Evolutionary conservation across 2,888 invertebrate species (phyloP).

Genomic region (Pollenia angustigena): DNA sequence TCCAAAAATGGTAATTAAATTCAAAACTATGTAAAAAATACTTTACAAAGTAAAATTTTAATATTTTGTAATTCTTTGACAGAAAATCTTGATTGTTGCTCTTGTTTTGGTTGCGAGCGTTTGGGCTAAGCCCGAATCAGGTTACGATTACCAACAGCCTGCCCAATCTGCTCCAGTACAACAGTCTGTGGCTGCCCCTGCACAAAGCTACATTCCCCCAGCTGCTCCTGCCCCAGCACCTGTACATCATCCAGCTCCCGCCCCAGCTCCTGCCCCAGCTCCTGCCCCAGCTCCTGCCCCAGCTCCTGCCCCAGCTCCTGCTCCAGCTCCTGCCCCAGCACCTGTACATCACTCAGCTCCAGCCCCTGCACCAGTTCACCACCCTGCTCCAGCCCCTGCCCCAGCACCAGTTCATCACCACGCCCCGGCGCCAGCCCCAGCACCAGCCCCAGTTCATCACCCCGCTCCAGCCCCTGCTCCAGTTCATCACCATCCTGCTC

Average conservation of each 20-base stretch:
- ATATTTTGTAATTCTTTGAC: conserved; percentile 23
- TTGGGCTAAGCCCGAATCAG: conserved; percentile 67
- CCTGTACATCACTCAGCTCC: no score
- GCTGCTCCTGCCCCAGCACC: conserved; percentile 30
- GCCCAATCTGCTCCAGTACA: conserved; percentile 31
- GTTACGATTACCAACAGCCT: conserved; percentile 69
- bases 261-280: no score
- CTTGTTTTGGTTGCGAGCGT: conserved; percentile 59
- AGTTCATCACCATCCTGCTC: background rate
- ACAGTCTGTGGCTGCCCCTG: conserved; percentile 12
- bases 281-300: no score
- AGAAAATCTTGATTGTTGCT: conserved; percentile 67
- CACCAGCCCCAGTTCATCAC: no score
- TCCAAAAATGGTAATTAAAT: conserved; percentile 41
- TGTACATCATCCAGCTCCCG: background rate
- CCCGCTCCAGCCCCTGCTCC: no score
- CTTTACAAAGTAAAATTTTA: background rate
- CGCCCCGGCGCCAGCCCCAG: conserved; percentile 5
- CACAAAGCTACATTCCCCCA: conserved; percentile 8
- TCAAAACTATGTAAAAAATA: background rate
- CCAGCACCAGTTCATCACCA: no score
- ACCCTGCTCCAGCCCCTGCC: background rate
- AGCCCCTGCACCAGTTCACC: no score
- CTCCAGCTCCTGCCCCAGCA: no score
- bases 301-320: no score